Conservation (phyloP, 2,888 invertebrate species). For the Scaptomyza caliginosa region DNA sequence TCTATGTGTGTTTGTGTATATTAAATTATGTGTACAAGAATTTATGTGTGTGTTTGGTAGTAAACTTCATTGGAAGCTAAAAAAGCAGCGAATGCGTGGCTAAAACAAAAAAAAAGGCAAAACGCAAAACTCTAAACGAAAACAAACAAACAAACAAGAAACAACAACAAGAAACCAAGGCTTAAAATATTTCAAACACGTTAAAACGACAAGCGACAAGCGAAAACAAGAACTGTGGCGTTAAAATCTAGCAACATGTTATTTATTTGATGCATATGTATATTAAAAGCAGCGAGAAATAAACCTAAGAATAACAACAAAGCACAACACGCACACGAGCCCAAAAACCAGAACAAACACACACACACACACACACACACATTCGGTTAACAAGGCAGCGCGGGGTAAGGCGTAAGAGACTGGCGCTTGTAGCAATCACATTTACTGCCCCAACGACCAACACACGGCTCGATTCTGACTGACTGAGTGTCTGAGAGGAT, state of each 20-base stretch:
- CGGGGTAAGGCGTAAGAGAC: background rate
- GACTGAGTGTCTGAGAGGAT: slow-evolving; percentile 31
- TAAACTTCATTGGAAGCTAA: slow-evolving; percentile 50
- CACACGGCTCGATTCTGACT: slow-evolving; percentile 21
- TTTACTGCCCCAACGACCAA: slow-evolving; percentile 56
- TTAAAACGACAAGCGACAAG: slow-evolving; percentile 51
- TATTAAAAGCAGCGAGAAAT: slow-evolving; percentile 13
- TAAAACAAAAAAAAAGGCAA: slow-evolving; percentile 49
- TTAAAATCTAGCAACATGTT: slow-evolving; percentile 56
- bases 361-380: background rate
- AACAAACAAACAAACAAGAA: slow-evolving; percentile 36
- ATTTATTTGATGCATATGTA: slow-evolving; percentile 48
- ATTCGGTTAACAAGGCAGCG: background rate
- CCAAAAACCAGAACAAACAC: slow-evolving; percentile 28
- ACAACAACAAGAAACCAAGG: slow-evolving; percentile 34
- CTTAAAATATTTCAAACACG: slow-evolving; percentile 72
- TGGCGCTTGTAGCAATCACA: slow-evolving; percentile 58
- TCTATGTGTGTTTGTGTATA: slow-evolving; percentile 27
- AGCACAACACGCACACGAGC: slow-evolving; percentile 42
- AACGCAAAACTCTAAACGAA: slow-evolving; percentile 35
- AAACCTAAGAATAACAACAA: slow-evolving; percentile 27
- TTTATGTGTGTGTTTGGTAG: slow-evolving; percentile 50
- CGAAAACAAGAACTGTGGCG: too few relatives aligned
- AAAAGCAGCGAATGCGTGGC: slow-evolving; percentile 55
- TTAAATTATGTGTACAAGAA: slow-evolving; percentile 21